Evolutionary conservation across 2,113 vertebrate species (phyloP).

Genomic region (Epinephelus fuscoguttatus): DNA sequence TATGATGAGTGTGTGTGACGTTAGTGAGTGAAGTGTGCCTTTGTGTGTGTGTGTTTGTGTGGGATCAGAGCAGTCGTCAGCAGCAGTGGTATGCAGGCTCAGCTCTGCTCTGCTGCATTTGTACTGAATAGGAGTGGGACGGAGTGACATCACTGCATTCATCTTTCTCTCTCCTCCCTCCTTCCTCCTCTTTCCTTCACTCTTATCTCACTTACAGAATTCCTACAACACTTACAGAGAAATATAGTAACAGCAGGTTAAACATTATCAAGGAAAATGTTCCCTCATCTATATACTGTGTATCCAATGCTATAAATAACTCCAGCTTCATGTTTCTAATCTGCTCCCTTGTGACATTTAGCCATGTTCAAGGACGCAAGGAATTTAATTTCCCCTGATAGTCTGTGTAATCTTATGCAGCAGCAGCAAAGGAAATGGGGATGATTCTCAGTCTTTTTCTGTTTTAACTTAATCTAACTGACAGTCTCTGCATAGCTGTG

Average conservation of each 20-base stretch:
- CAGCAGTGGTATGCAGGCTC: constrained; percentile 63
- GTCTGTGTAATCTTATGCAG: constrained; percentile 20
- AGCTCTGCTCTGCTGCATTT: constrained; percentile 66
- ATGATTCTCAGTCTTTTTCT: not conserved
- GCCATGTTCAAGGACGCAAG: constrained; percentile 18
- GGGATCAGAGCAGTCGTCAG: constrained; percentile 61
- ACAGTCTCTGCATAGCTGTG: not conserved
- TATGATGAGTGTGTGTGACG: constrained; percentile 55
- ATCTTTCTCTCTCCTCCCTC: constrained; percentile 31
- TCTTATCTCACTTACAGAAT: not conserved
- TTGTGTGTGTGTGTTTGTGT: constrained; percentile 29
- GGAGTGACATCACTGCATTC: constrained; percentile 75
- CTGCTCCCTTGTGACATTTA: constrained; percentile 15
- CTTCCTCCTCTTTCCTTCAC: constrained; percentile 1
- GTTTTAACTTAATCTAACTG: constrained; percentile 21
- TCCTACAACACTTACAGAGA: not conserved
- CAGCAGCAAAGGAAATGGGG: not conserved
- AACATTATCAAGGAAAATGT: not conserved
- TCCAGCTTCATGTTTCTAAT: constrained; percentile 14
- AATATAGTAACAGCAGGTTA: not conserved
- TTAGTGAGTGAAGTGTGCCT: constrained; percentile 26
- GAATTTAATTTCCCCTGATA: constrained; percentile 34
- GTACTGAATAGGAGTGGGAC: constrained; percentile 74
- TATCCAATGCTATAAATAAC: constrained; percentile 13
- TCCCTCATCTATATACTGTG: not conserved